A percentile compares a stretch with the other conserved stretches of the same genome.
Conservation (phyloP, 2,888 invertebrate genomes). For the Hypena proboscidalis region DNA sequence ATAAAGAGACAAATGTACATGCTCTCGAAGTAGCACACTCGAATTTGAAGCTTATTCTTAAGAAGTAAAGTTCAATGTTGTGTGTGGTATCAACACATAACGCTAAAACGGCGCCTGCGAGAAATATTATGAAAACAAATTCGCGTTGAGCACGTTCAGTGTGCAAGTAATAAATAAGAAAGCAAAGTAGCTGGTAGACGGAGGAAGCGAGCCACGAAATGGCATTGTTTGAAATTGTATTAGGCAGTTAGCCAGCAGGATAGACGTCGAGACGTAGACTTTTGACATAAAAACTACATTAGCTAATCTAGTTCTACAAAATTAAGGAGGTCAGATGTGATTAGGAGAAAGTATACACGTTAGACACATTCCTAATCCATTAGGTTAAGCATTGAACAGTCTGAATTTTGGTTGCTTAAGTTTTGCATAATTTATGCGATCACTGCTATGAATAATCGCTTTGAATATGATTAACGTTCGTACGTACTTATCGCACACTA, state of each 20-base stretch:
- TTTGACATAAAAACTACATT: conserved; percentile 42
- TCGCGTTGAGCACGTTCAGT: conserved; percentile 82
- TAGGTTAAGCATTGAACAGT: conserved; percentile 27
- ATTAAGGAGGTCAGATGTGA: conserved; percentile 11
- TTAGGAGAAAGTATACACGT: conserved; percentile 12
- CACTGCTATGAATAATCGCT: conserved; percentile 38
- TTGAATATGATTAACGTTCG: conserved; percentile 41
- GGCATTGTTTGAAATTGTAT: conserved; percentile 75
- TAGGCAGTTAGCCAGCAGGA: conserved; percentile 45
- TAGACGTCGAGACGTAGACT: conserved; percentile 33
- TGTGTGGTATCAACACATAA: conserved; percentile 55
- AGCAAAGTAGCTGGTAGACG: conserved; percentile 63
- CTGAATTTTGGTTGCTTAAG: conserved; percentile 31
- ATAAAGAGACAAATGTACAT: conserved; percentile 79
- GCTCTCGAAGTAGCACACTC: conserved; percentile 35
- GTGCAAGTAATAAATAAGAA: conserved; percentile 82
- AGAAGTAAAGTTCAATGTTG: conserved; percentile 50
- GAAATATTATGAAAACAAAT: conserved; percentile 85
- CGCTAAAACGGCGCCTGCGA: conserved; percentile 58
- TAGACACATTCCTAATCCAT: conserved; percentile 35
- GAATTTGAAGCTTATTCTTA: conserved; percentile 51
- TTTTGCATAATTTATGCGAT: conserved; percentile 42
- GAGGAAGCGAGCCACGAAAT: conserved; percentile 67
- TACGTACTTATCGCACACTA: conserved; percentile 15
- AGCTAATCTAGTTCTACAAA: conserved; percentile 18